phyloP scores from a whole-genome alignment of 2,797 vertebrate species.

The Pangasius djambal region DNA sequence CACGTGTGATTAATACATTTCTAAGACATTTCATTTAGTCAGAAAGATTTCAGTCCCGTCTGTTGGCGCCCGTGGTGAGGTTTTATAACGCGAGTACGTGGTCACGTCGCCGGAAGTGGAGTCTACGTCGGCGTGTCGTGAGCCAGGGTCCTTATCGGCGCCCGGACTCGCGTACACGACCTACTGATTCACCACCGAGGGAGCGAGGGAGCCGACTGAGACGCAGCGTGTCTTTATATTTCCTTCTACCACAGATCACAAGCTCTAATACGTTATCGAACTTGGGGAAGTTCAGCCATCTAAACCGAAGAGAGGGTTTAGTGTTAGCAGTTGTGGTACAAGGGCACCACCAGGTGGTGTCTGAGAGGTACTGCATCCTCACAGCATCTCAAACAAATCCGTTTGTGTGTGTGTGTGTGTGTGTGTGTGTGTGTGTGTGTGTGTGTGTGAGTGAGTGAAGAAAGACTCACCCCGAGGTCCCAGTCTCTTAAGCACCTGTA shows the following conservation, averaged over 20 bases:
- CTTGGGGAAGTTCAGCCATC: too few species aligned
- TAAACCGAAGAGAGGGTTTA: not conserved
- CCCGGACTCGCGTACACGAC: too few species aligned
- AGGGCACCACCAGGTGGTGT: slow-evolving; percentile 81
- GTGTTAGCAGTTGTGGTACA: slow-evolving; percentile 64
- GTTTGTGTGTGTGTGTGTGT: not conserved
- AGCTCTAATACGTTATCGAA: not conserved
- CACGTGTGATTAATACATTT: too few species aligned
- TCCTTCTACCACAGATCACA: not conserved
- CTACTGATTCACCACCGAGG: too few species aligned
- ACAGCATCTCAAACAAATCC: not conserved
- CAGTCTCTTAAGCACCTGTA: slow-evolving; percentile 85
- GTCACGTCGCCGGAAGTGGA: too few species aligned
- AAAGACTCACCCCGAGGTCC: slow-evolving; percentile 85
- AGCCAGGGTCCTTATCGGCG: too few species aligned
- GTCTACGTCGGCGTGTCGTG: too few species aligned
- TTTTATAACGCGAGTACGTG: too few species aligned
- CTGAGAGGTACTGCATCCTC: slow-evolving; percentile 55
- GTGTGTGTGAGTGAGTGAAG: not conserved
- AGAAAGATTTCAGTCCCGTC: too few species aligned
- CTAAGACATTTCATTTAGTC: too few species aligned
- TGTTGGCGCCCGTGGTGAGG: too few species aligned
- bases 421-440: not conserved
- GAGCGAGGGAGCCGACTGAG: too few species aligned
- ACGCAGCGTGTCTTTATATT: not conserved